These are phyloP conservation scores for Patella ulyssiponensis DNA, from an alignment of 2,888 invertebrate species.

Conservation along the genomic window DNA sequence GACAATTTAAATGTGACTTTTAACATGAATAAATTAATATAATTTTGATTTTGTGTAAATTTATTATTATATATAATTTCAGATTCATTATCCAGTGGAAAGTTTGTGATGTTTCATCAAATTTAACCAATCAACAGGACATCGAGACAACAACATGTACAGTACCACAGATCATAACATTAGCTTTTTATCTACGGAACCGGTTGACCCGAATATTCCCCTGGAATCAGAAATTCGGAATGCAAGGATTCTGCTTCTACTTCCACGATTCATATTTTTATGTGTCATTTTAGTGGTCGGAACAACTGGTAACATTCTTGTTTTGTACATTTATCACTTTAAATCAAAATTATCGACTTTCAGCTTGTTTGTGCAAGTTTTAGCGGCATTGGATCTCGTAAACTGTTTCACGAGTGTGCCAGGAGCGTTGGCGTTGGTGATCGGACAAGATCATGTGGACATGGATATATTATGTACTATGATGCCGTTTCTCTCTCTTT, in stretches of 20 bases:
- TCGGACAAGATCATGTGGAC: conserved; percentile 5
- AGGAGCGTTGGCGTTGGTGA: conserved; percentile 11
- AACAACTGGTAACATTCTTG: conserved; percentile 19
- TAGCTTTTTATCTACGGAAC: no score
- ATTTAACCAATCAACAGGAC: no score
- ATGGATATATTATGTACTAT: conserved; percentile 15
- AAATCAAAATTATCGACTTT: conserved; percentile 18
- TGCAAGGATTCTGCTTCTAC: neutral
- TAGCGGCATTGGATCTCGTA: conserved; percentile 19
- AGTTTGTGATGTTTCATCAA: no score
- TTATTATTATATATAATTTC: no score
- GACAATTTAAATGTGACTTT: no score
- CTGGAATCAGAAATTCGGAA: neutral
- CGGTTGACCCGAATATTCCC: neutral
- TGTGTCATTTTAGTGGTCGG: conserved; percentile 18
- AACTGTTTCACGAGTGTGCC: conserved; percentile 20
- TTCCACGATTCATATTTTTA: conserved; percentile 10
- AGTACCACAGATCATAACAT: no score
- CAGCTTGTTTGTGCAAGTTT: conserved; percentile 20
- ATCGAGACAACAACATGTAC: no score
- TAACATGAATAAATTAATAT: no score
- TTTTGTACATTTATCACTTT: conserved; percentile 26
- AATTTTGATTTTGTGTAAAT: no score
- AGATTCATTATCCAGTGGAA: no score
- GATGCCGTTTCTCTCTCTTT: conserved; percentile 16